These are phyloP conservation scores for Poeciliopsis turneri DNA, from an alignment of 2,797 vertebrate genomes.

Conservation along the genomic window DNA sequence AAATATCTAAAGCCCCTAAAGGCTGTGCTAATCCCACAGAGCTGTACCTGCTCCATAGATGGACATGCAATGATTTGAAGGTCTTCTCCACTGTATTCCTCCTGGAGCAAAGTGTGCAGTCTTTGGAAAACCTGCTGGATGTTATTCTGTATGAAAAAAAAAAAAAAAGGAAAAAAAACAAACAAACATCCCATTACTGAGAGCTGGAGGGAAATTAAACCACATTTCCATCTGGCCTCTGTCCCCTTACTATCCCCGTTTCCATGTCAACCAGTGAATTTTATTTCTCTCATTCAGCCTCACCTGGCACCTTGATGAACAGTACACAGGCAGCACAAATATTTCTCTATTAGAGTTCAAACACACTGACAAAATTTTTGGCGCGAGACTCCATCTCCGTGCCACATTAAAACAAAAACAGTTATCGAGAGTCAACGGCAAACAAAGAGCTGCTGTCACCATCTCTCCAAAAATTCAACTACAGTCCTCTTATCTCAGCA, in stretches of 20 bases:
- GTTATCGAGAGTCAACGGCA: constrained; percentile 7
- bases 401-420: constrained; percentile 33
- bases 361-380: constrained; percentile 40
- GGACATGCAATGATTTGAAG: constrained; percentile 95
- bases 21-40: constrained; percentile 34
- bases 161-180: neutral
- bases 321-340: constrained; percentile 56
- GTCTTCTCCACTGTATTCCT: constrained; percentile 94
- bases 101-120: constrained; percentile 90
- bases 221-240: constrained; percentile 68
- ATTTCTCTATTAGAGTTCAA: constrained; percentile 66
- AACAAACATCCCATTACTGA: constrained; percentile 60
- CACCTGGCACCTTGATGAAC: constrained; percentile 68
- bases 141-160: constrained; percentile 83
- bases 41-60: constrained; percentile 86
- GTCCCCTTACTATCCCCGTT: constrained; percentile 69
- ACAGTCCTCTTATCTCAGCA: constrained; percentile 7
- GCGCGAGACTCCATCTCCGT: constrained; percentile 36
- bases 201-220: constrained; percentile 67
- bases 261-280: constrained; percentile 74
- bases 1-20: constrained; percentile 44
- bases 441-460: constrained; percentile 9
- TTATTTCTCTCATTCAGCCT: constrained; percentile 59
- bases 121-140: constrained; percentile 97
- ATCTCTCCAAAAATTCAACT: constrained; percentile 13